phyloP scores from a whole-genome alignment of 2,113 vertebrate species.

The Cisticola juncidis region DNA sequence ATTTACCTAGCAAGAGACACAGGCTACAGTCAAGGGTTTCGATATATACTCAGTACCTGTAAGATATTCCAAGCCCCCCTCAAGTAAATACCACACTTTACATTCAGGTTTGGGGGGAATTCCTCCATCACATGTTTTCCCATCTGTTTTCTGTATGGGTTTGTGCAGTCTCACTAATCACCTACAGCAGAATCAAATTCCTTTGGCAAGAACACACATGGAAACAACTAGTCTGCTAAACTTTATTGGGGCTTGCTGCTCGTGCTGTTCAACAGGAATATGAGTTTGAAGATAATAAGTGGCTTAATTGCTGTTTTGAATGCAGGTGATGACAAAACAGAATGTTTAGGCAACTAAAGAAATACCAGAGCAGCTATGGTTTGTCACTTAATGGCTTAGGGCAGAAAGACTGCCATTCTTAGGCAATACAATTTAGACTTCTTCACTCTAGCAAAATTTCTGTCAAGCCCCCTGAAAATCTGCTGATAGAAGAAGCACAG shows the following conservation, averaged over 20 bases:
- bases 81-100: not conserved
- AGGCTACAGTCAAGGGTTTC: not conserved
- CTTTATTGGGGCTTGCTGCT: not conserved
- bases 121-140: not conserved
- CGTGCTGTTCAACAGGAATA: not conserved
- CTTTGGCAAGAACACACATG: not conserved
- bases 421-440: not conserved
- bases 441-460: not conserved
- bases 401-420: not conserved
- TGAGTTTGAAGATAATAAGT: not conserved
- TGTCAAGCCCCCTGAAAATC: not conserved
- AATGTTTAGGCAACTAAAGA: not conserved
- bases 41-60: not conserved
- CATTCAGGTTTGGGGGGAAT: not conserved
- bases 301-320: not conserved
- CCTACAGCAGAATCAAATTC: not conserved
- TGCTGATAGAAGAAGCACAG: not conserved
- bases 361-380: not conserved
- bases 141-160: not conserved
- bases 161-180: not conserved
- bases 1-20: not conserved
- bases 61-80: not conserved
- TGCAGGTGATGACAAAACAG: not conserved
- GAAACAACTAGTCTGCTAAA: not conserved
- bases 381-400: not conserved